Conservation (phyloP, 1,140 invertebrate genomes). For the Macrotrachela quadricornifera region DNA sequence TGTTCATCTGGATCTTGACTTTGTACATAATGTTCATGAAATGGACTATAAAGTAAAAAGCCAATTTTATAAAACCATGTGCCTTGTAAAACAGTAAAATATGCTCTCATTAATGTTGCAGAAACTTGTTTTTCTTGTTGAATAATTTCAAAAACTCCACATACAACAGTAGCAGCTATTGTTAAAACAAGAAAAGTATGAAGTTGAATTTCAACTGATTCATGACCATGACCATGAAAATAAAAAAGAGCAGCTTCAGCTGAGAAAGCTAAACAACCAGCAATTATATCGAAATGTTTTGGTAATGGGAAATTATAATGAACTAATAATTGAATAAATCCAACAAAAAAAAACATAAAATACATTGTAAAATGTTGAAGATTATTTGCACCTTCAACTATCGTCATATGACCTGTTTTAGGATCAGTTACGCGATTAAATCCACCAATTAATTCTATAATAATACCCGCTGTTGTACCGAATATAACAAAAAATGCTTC, state of each 20-base stretch:
- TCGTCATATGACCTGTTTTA: too few relatives aligned
- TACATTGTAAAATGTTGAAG: conserved; percentile 35
- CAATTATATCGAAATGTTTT: conserved; percentile 26
- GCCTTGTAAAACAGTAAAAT: conserved; percentile 31
- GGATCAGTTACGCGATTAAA: too few relatives aligned
- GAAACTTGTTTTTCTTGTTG: conserved; percentile 22
- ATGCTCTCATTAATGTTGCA: conserved; percentile 20
- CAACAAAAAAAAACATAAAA: conserved; percentile 30
- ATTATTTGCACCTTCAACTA: conserved; percentile 21
- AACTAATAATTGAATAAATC: conserved; percentile 24
- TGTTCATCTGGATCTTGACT: too few relatives aligned
- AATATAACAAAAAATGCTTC: too few relatives aligned
- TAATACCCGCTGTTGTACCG: too few relatives aligned
- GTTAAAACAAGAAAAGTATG: conserved; percentile 32
- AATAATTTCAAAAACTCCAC: conserved; percentile 28
- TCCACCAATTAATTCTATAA: too few relatives aligned
- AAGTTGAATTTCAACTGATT: conserved; percentile 30
- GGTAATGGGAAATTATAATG: conserved; percentile 23
- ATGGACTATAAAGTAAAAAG: conserved; percentile 33
- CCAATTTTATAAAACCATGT: conserved; percentile 35
- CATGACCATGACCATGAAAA: conserved; percentile 33
- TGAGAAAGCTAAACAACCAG: conserved; percentile 22
- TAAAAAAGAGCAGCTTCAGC: conserved; percentile 33
- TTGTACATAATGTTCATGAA: too few relatives aligned
- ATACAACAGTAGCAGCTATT: conserved; percentile 17